phyloP scores from a whole-genome alignment of 2,888 invertebrate species.

The Petrolisthes manimaculis region DNA sequence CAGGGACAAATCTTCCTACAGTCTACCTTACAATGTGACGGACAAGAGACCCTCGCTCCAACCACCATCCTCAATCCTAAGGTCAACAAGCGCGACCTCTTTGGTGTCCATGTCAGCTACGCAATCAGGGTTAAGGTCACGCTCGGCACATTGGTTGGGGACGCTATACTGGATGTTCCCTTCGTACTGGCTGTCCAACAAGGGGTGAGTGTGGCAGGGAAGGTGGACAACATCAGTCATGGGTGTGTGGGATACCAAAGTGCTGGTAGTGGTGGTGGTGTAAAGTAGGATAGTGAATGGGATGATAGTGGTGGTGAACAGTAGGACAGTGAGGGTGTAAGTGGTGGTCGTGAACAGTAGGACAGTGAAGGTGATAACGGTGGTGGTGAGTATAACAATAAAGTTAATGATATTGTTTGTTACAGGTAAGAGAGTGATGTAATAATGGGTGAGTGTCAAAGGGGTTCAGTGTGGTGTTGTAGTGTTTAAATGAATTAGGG shows the following conservation, averaged over 20 bases:
- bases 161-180: constrained; percentile 84
- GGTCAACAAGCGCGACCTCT: constrained; percentile 90
- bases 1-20: constrained; percentile 57
- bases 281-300: neutral
- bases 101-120: constrained; percentile 95
- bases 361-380: neutral
- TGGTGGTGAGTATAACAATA: neutral
- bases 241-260: neutral
- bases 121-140: constrained; percentile 94
- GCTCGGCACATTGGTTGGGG: constrained; percentile 90
- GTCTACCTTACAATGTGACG: neutral
- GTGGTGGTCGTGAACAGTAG: neutral
- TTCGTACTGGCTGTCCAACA: constrained; percentile 69
- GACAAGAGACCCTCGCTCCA: constrained; percentile 29
- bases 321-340: neutral
- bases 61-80: constrained; percentile 69
- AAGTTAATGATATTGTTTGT: neutral
- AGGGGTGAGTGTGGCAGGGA: constrained; percentile 26
- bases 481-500: no score
- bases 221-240: neutral
- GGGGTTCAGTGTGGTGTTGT: neutral
- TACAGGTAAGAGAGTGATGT: neutral
- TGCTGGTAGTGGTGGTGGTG: neutral
- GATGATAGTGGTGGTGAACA: neutral
- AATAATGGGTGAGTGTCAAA: neutral